Percentiles rank a stretch among this genome's conserved stretches.
phyloP scores from a whole-genome alignment of 35 echinoderm and acorn worm species.

The Lytechinus variegatus region DNA sequence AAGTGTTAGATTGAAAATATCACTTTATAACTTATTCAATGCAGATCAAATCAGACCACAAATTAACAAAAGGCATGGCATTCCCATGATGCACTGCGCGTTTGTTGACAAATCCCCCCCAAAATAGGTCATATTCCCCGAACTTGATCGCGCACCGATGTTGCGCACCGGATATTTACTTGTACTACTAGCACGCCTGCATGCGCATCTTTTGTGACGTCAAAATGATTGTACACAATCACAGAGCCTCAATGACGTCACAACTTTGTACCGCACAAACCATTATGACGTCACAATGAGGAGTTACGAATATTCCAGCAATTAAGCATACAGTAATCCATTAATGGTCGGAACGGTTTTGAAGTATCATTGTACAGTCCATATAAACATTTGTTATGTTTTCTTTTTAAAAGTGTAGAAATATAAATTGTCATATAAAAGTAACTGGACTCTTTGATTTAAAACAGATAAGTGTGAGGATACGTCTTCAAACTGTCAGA shows the following conservation, averaged over 20 bases:
- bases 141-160: not conserved
- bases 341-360: no score
- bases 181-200: no score
- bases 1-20: no score
- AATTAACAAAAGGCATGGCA: no score
- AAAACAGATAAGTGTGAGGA: conserved; percentile 66
- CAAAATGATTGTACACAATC: not conserved
- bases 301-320: not conserved
- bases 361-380: not conserved
- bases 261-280: not conserved
- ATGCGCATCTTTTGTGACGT: no score
- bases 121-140: not conserved
- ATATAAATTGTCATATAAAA: no score
- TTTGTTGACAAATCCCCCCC: not conserved
- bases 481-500: conserved; percentile 44
- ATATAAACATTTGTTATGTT: not conserved
- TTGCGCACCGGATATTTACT: no score
- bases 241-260: no score
- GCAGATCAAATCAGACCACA: no score
- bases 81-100: not conserved
- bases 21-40: no score
- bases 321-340: no score
- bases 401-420: no score
- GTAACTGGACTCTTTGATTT: not conserved
- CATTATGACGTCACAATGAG: not conserved